phyloP scores from a whole-genome alignment of 2,888 invertebrate genomes.

The Spatulosminthurus flaviceps region DNA sequence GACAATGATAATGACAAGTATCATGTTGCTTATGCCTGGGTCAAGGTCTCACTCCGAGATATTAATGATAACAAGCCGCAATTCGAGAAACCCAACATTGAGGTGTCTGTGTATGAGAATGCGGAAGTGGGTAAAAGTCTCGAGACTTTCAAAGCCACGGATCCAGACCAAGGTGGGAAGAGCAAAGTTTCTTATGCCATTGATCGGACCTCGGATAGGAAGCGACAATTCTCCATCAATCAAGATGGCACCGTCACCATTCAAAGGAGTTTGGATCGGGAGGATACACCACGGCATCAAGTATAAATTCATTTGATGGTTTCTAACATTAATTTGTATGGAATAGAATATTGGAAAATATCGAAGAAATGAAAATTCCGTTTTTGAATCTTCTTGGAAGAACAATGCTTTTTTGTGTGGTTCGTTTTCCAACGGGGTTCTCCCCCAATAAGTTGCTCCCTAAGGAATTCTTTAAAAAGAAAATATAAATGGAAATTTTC shows the following conservation, averaged over 20 bases:
- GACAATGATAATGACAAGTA: slow-evolving; percentile 97
- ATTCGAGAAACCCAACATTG: slow-evolving; percentile 92
- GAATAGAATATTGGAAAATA: too few relatives aligned
- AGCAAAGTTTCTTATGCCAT: slow-evolving; percentile 88
- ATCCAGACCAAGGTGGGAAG: slow-evolving; percentile 94
- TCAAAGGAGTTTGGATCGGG: slow-evolving; percentile 89
- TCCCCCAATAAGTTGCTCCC: too few relatives aligned
- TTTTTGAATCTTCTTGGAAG: too few relatives aligned
- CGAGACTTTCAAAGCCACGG: slow-evolving; percentile 93
- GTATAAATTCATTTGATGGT: slow-evolving; percentile 56
- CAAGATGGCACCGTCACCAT: slow-evolving; percentile 95
- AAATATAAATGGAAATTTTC: slow-evolving; percentile 41
- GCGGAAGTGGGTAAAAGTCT: slow-evolving; percentile 88
- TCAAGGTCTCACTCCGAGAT: slow-evolving; percentile 90
- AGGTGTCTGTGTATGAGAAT: slow-evolving; percentile 90
- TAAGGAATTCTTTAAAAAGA: too few relatives aligned
- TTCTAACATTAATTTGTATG: too few relatives aligned
- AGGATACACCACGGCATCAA: slow-evolving; percentile 94
- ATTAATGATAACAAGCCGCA: slow-evolving; percentile 67
- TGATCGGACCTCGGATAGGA: slow-evolving; percentile 89
- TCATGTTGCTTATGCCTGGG: slow-evolving; percentile 96
- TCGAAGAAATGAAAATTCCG: too few relatives aligned
- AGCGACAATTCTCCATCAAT: slow-evolving; percentile 92
- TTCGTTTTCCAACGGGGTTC: too few relatives aligned
- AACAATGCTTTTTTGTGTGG: too few relatives aligned